These are phyloP conservation scores for Opisthograptis luteolata DNA, from an alignment of 2,888 invertebrate species.

Conservation along the genomic window DNA sequence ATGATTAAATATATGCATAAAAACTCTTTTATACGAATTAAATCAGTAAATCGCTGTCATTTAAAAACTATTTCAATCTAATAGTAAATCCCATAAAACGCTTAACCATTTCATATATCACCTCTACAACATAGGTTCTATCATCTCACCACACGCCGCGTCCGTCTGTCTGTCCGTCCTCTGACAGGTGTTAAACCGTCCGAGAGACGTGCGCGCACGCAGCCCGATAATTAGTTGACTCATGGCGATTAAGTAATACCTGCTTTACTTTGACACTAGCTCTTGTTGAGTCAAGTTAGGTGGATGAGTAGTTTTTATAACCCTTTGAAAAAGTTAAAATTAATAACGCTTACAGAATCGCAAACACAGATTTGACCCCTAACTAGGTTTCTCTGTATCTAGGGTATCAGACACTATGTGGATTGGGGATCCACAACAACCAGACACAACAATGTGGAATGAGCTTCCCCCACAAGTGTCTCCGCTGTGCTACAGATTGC, in stretches of 20 bases:
- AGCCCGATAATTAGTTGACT: constrained; percentile 66
- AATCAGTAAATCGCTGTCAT: neutral
- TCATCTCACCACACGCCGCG: constrained; percentile 50
- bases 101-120: neutral
- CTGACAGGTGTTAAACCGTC: constrained; percentile 79
- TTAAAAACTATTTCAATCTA: neutral
- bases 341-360: too few species aligned
- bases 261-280: constrained; percentile 27
- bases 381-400: too few species aligned
- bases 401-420: too few species aligned
- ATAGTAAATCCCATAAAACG: neutral
- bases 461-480: too few species aligned
- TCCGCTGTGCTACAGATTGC: too few species aligned
- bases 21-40: too few species aligned
- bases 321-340: too few species aligned
- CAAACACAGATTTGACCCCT: too few species aligned
- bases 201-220: constrained; percentile 55
- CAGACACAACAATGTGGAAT: too few species aligned
- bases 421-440: too few species aligned
- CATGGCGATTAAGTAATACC: constrained; percentile 66
- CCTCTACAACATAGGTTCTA: neutral
- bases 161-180: constrained; percentile 61
- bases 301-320: neutral
- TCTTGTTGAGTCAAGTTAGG: neutral
- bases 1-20: too few species aligned